These are phyloP conservation scores for Catamblyrhynchus diadema DNA, from an alignment of 2,797 vertebrate species.

Conservation along the genomic window DNA sequence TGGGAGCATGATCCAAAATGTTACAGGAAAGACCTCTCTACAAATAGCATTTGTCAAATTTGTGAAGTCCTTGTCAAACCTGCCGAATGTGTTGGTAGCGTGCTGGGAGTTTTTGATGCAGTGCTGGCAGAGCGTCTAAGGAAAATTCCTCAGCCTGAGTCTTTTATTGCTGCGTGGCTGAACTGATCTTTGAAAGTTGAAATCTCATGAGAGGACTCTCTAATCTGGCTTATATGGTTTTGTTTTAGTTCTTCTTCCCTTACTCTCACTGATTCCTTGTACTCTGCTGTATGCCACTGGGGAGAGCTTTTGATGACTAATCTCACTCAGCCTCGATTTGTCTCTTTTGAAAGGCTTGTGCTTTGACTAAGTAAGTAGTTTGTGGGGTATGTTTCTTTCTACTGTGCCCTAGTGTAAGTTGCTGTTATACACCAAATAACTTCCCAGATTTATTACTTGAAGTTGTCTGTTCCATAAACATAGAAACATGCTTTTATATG, in stretches of 20 bases:
- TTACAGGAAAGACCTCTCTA: not conserved
- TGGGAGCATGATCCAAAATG: not conserved
- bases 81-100: not conserved
- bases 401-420: not conserved
- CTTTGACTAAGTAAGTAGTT: not conserved
- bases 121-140: conserved; percentile 34
- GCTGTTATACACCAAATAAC: not conserved
- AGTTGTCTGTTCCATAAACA: not conserved
- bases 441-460: not conserved
- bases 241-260: not conserved
- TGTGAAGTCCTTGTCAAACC: not conserved
- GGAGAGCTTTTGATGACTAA: not conserved
- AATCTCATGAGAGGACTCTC: conserved; percentile 13
- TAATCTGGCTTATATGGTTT: not conserved
- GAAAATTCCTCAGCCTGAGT: conserved; percentile 57
- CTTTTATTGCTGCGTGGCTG: conserved; percentile 73
- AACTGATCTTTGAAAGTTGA: conserved; percentile 64
- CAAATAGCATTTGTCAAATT: not conserved
- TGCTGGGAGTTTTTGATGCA: not conserved
- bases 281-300: not conserved
- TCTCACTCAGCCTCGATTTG: not conserved
- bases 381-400: not conserved
- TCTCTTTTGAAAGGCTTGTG: not conserved
- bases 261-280: not conserved
- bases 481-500: not conserved